These are phyloP conservation scores for Poecilia gillii DNA, from an alignment of 2,797 vertebrate genomes.

Conservation along the genomic window DNA sequence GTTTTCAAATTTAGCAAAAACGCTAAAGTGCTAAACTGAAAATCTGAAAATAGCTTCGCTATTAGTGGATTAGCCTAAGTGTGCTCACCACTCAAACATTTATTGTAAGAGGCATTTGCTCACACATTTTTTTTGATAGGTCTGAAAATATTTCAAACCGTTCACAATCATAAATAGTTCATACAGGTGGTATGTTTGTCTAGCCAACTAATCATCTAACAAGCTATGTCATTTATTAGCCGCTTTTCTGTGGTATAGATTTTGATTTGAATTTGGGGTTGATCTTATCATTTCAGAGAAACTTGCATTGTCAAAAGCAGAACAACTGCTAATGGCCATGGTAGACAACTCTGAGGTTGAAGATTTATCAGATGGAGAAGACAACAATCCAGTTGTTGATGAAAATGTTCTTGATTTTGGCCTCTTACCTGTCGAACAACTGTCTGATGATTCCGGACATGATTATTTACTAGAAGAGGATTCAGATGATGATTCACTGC, in stretches of 20 bases:
- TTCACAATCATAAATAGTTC: background rate
- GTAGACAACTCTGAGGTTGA: constrained; percentile 2
- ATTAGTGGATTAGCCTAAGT: too few species aligned
- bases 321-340: background rate
- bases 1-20: too few species aligned
- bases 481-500: too few species aligned
- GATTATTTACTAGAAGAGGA: too few species aligned
- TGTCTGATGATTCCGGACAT: background rate
- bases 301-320: background rate
- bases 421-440: background rate
- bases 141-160: background rate
- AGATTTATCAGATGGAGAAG: constrained; percentile 1
- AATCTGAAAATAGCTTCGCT: too few species aligned
- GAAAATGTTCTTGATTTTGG: background rate
- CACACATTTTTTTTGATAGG: background rate
- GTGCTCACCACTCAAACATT: background rate
- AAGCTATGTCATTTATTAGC: background rate
- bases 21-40: too few species aligned
- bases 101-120: background rate
- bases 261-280: background rate
- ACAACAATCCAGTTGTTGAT: background rate
- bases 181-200: background rate
- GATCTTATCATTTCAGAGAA: background rate
- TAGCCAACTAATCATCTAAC: background rate
- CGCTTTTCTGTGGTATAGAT: background rate